Evolutionary conservation across 2,888 invertebrate genomes (phyloP).

Genomic region (Clepsis dumicolana): DNA sequence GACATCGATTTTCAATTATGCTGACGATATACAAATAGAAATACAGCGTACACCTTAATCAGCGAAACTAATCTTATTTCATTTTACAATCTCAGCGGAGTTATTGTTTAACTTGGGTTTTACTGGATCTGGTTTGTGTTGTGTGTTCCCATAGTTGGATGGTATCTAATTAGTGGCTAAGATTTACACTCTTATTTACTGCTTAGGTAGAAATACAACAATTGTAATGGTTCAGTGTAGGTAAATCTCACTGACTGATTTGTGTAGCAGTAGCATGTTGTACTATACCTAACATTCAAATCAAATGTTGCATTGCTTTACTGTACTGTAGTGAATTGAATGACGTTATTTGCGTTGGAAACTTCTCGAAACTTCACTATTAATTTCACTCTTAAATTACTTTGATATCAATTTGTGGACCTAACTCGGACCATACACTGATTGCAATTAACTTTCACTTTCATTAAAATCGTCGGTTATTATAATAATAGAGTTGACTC

Average conservation of each 20-base stretch:
- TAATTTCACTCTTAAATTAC: slow-evolving; percentile 12
- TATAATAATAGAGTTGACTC: slow-evolving; percentile 20
- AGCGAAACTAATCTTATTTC: slow-evolving; percentile 2
- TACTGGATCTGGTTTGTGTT: neutral
- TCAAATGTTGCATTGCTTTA: neutral
- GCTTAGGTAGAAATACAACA: neutral
- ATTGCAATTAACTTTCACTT: slow-evolving; percentile 36
- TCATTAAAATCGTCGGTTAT: slow-evolving; percentile 11
- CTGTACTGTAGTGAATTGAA: neutral
- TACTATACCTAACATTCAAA: too few species aligned
- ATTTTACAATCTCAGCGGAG: slow-evolving; percentile 9
- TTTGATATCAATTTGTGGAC: slow-evolving; percentile 23
- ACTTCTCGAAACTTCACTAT: neutral
- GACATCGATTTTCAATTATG: slow-evolving; percentile 59
- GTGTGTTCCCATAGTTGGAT: too few species aligned
- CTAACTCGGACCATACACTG: slow-evolving; percentile 11
- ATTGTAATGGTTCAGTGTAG: neutral
- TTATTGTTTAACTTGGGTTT: neutral
- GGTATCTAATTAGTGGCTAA: too few species aligned
- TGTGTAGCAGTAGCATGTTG: neutral
- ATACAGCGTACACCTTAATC: neutral
- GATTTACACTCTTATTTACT: too few species aligned
- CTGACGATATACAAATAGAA: slow-evolving; percentile 21
- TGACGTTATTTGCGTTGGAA: slow-evolving; percentile 19
- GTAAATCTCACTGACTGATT: neutral